Evolutionary conservation across 30 jellyfish, hydroid and myxozoan species (phyloP).

Genomic region (Aurelia aurita complex sp. Pacific): DNA sequence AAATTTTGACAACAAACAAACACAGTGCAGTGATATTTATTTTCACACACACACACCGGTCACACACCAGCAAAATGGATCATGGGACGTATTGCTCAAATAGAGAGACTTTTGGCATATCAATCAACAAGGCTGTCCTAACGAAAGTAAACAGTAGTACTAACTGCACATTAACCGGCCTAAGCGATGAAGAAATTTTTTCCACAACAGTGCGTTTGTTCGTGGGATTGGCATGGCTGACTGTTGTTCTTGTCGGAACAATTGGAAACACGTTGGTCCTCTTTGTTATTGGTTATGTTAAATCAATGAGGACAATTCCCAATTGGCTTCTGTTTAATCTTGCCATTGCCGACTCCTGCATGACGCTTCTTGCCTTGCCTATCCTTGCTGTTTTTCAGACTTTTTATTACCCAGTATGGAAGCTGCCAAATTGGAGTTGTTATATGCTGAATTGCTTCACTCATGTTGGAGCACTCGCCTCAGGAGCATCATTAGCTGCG

Average conservation of each 20-base stretch:
- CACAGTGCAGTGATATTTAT: too few relatives aligned
- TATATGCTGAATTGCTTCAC: constrained; percentile 42
- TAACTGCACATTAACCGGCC: constrained; percentile 2
- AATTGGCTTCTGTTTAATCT: constrained; percentile 69
- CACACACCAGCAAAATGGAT: constrained; percentile 15
- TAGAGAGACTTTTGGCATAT: constrained; percentile 66
- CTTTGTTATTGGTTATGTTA: constrained; percentile 21
- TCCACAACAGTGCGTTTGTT: constrained; percentile 27
- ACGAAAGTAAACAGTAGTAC: constrained; percentile 17
- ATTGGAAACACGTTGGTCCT: constrained; percentile 40
- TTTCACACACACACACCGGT: too few relatives aligned
- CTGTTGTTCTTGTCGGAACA: constrained; percentile 43
- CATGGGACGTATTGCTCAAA: constrained; percentile 40
- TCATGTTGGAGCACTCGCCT: constrained; percentile 67
- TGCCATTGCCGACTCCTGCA: constrained; percentile 67
- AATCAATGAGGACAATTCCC: constrained; percentile 54
- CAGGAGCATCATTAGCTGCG: constrained; percentile 77
- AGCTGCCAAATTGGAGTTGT: constrained; percentile 35
- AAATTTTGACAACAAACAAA: too few relatives aligned
- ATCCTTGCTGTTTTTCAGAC: constrained; percentile 59
- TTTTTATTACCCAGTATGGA: constrained; percentile 62
- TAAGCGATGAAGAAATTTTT: constrained; percentile 8
- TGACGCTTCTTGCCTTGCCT: constrained; percentile 60
- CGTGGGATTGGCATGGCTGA: constrained; percentile 50
- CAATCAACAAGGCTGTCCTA: constrained; percentile 40